These are phyloP conservation scores for Isurus oxyrinchus DNA, from an alignment of 2,113 vertebrate genomes.

Conservation along the genomic window DNA sequence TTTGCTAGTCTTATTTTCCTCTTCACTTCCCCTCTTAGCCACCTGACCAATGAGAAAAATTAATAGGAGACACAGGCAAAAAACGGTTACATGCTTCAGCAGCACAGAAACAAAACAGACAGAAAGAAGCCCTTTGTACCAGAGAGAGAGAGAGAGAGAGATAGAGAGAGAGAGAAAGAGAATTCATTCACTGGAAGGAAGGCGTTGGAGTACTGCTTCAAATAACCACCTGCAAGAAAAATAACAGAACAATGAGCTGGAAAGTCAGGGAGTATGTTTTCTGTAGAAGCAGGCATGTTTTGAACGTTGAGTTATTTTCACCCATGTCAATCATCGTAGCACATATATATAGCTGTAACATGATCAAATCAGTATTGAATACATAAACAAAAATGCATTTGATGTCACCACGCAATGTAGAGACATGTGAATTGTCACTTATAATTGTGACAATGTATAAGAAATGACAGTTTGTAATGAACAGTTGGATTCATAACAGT, in stretches of 20 bases:
- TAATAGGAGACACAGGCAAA: background rate
- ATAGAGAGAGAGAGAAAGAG: too few species aligned
- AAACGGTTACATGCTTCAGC: background rate
- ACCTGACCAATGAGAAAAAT: background rate
- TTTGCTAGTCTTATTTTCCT: background rate
- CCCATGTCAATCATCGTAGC: background rate
- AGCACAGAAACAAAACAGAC: background rate
- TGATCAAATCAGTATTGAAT: background rate
- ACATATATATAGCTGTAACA: background rate
- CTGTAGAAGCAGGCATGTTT: background rate
- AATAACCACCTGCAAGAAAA: background rate
- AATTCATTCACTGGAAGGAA: background rate
- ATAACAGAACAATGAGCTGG: background rate
- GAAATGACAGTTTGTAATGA: background rate
- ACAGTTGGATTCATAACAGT: background rate
- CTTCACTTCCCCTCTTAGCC: background rate
- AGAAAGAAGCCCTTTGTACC: background rate
- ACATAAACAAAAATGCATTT: background rate
- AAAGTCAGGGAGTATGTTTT: background rate
- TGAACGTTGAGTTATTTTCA: background rate
- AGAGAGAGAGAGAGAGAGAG: background rate
- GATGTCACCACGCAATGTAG: background rate
- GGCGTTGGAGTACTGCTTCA: background rate
- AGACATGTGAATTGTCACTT: background rate
- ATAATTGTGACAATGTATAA: background rate